Percentiles rank a stretch among this genome's conserved stretches.
Evolutionary conservation across 1,140 invertebrate species (phyloP).

Genomic region (Drosophila santomea): DNA sequence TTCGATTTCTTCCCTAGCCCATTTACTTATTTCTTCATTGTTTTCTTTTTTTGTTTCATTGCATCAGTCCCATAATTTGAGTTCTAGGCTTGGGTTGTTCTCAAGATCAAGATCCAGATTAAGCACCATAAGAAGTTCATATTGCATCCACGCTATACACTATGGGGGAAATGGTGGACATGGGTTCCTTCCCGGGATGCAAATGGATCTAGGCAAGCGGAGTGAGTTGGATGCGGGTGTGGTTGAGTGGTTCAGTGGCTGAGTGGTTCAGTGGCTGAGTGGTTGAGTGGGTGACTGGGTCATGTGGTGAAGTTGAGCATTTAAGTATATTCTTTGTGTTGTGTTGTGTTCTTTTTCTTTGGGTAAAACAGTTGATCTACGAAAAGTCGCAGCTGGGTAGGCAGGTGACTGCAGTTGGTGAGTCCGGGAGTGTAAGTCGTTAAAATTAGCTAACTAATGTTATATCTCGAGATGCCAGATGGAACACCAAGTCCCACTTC

Average conservation of each 20-base stretch:
- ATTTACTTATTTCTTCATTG: constrained; percentile 14
- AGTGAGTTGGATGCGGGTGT: constrained; percentile 17
- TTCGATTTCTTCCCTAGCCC: constrained; percentile 43
- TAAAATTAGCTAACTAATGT: constrained; percentile 75
- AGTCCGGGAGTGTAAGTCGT: constrained; percentile 27
- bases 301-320: constrained; percentile 10
- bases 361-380: constrained; percentile 3
- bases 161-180: constrained; percentile 42
- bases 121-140: constrained; percentile 75
- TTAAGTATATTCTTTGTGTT: background rate
- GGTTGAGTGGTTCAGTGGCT: background rate
- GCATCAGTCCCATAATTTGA: constrained; percentile 80
- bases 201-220: constrained; percentile 19
- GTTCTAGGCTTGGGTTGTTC: constrained; percentile 68
- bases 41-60: constrained; percentile 57
- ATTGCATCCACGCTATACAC: constrained; percentile 63
- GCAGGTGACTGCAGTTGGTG: constrained; percentile 17
- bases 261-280: background rate
- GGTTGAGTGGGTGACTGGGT: background rate
- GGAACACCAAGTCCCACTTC: constrained; percentile 12
- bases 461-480: constrained; percentile 34
- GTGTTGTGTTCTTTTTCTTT: background rate
- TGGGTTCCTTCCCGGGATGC: background rate
- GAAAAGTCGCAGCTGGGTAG: constrained; percentile 3
- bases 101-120: constrained; percentile 73